Percentiles rank a stretch among this genome's conserved stretches.
These are phyloP conservation scores for Ophion costatus DNA, from an alignment of 2,888 invertebrate genomes.

Conservation along the genomic window DNA sequence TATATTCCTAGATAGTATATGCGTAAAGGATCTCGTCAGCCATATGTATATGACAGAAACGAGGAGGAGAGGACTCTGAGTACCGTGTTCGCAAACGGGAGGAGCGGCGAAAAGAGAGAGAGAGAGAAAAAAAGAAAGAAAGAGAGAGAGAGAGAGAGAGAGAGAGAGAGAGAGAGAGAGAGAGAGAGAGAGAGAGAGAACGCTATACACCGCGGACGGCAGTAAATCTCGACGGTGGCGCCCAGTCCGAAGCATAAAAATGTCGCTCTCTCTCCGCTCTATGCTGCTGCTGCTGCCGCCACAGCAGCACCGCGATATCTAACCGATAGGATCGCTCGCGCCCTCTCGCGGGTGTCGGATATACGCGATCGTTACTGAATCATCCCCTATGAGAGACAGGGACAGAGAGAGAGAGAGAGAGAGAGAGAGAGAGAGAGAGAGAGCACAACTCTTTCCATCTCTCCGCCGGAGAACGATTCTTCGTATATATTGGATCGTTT, in stretches of 20 bases:
- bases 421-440: conserved; percentile 18
- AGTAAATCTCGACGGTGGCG: conserved; percentile 74
- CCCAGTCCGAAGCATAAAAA: conserved; percentile 74
- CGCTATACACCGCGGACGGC: conserved; percentile 70
- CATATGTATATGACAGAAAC: conserved; percentile 58
- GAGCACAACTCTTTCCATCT: conserved; percentile 9
- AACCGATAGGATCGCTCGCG: conserved; percentile 69
- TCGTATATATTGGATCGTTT: conserved; percentile 67
- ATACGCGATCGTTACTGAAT: conserved; percentile 67
- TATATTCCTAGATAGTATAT: conserved; percentile 16
- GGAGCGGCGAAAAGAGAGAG: conserved; percentile 30
- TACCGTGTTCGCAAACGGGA: too few species aligned
- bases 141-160: conserved; percentile 28
- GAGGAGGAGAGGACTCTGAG: conserved; percentile 31
- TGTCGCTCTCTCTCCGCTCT: conserved; percentile 67
- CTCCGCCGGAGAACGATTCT: conserved; percentile 54
- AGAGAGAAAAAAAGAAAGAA: conserved; percentile 17
- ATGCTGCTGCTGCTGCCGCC: conserved; percentile 43
- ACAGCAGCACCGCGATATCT: conserved; percentile 69
- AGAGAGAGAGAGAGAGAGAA: too few species aligned
- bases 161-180: too few species aligned
- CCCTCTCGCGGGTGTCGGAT: conserved; percentile 56
- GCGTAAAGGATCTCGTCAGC: conserved; percentile 38
- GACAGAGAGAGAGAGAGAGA: conserved; percentile 21
- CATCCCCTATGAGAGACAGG: conserved; percentile 52